Base-by-base conservation (phyloP, 2,888 invertebrate genomes). In the Protodeltote pygarga region DNA sequence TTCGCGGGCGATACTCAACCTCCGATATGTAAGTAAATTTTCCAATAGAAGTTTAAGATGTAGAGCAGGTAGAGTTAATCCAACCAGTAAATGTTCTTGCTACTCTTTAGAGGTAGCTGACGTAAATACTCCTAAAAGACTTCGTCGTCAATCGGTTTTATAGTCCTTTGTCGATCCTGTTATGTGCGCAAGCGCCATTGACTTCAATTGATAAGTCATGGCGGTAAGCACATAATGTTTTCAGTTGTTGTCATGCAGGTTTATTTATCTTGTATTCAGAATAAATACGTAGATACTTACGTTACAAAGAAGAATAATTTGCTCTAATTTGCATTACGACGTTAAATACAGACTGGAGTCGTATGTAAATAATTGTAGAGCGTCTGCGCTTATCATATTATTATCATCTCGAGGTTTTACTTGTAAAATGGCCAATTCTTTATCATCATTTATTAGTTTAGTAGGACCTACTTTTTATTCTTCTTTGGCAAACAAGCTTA, bases 1-100 rank as follows among this genome's bases (percentile, higher is more conserved):
- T 87, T 65, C 92, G 92, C 33, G 92, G 91, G 57, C 85, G 92
- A 79, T 90, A 85, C 70, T 91, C 92, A 52, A 87, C 90, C 51
- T 91, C 91, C 10, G 91, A 92, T 70, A 73, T 91, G 91, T 91
- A 73, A 92, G 92, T 60, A 45, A 4, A 42, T 35, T 47, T 44
- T 39, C 38, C 21, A 29, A 15, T 23, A 16, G 1, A 17, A 28
- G 9, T 11, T 11, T 6, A 20, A 20, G 15, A 5, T 21, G 20
- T n/a, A n/a, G n/a, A n/a, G n/a, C n/a, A n/a, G n/a, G n/a, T n/a
- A n/a, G n/a, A n/a, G n/a, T n/a, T 57, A 38, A 31, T 32, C 34
- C 49, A 32, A 41, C 31, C 33, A 35, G 14, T 35, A 55, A 31
- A 33, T 38, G 48, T 47, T 55, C 20, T 24, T 8, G 32, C 35